Percentiles rank a stretch among this genome's conserved stretches.
Conservation (phyloP, 2,888 invertebrate species). For the Odontothrips loti region DNA sequence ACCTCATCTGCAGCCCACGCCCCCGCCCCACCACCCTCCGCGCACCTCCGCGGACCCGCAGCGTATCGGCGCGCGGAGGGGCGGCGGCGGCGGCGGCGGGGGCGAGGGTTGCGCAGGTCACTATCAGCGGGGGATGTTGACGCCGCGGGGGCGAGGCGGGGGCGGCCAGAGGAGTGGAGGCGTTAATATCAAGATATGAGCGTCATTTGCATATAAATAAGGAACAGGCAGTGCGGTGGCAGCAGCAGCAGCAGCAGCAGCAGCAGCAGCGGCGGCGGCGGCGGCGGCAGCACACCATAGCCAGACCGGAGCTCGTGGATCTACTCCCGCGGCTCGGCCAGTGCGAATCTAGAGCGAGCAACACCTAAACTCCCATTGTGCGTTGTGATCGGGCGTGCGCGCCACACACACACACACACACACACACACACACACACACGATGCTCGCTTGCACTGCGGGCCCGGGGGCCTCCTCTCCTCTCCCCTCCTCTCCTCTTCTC, state of each 20-base stretch:
- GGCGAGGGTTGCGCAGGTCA: background rate
- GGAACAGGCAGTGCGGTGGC: background rate
- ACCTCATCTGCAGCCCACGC: background rate
- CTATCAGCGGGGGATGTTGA: background rate
- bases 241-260: background rate
- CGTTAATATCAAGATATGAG: constrained; percentile 26
- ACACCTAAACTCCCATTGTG: background rate
- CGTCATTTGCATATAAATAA: constrained; percentile 27
- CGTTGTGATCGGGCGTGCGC: background rate
- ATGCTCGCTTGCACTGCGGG: no score
- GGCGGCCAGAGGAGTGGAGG: background rate
- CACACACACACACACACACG: no score
- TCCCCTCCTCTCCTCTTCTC: background rate
- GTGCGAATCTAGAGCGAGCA: background rate
- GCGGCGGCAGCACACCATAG: background rate
- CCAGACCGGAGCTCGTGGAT: background rate
- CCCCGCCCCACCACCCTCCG: background rate
- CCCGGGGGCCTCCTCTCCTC: no score
- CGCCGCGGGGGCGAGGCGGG: background rate
- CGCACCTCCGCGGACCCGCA: no score
- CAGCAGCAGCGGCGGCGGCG: background rate
- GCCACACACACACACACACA: no score
- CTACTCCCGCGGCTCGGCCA: background rate
- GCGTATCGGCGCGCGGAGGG: background rate
- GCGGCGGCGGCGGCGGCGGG: background rate